These are phyloP conservation scores for Zygaena filipendulae DNA, from an alignment of 2,888 invertebrate genomes.

Conservation along the genomic window DNA sequence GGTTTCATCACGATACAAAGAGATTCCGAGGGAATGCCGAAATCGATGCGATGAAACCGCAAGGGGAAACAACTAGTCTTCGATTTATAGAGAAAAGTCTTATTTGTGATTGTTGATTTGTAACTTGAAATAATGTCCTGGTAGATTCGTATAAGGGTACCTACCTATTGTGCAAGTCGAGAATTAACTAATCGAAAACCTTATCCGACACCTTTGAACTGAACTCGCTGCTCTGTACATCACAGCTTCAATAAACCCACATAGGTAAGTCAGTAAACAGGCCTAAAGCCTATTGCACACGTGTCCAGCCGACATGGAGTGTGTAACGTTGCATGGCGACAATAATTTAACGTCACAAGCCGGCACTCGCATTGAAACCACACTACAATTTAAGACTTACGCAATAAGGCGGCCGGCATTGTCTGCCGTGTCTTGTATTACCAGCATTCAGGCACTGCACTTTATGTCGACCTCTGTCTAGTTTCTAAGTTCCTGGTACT, in stretches of 20 bases:
- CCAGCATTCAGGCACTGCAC: slow-evolving; percentile 42
- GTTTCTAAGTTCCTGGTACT: too few relatives aligned
- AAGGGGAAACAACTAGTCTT: too few relatives aligned
- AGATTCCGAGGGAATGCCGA: too few relatives aligned
- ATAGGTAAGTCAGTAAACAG: slow-evolving; percentile 27
- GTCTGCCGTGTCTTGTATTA: slow-evolving; percentile 55
- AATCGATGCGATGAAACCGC: too few relatives aligned
- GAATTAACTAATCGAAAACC: too few relatives aligned
- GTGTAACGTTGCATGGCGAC: slow-evolving; percentile 55
- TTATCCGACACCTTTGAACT: too few relatives aligned
- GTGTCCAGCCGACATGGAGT: slow-evolving; percentile 33
- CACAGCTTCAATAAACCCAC: slow-evolving; percentile 30
- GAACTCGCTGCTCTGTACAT: slow-evolving; percentile 16
- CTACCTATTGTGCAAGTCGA: too few relatives aligned
- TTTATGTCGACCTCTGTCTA: slow-evolving; percentile 39
- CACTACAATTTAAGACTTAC: slow-evolving; percentile 63
- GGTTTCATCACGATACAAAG: too few relatives aligned
- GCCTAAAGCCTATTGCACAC: slow-evolving; percentile 48
- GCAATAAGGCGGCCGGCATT: slow-evolving; percentile 62
- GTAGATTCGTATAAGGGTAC: too few relatives aligned
- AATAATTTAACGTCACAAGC: slow-evolving; percentile 66
- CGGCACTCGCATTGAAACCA: slow-evolving; percentile 64
- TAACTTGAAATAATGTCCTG: too few relatives aligned
- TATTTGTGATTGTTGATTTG: too few relatives aligned
- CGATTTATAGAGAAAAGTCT: too few relatives aligned